Conservation (phyloP, 2,113 vertebrate species). For the Proteles cristata region DNA sequence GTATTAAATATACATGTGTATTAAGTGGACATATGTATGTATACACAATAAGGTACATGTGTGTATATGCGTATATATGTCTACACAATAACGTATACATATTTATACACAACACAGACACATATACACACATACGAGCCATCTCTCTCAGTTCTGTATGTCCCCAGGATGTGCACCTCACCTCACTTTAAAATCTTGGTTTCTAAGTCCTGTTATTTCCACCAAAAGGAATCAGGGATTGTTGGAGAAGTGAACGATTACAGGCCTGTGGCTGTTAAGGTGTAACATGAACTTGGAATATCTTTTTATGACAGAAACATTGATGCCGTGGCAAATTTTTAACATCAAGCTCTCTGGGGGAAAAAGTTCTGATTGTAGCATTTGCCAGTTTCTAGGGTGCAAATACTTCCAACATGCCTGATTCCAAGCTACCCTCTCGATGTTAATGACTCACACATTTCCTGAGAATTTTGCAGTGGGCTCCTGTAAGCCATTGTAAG, state of each 20-base stretch:
- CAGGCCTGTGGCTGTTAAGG: background rate
- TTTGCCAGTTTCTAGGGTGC: background rate
- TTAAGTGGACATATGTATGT: no score
- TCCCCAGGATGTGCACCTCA: background rate
- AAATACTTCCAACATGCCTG: background rate
- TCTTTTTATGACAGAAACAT: background rate
- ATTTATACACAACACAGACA: background rate
- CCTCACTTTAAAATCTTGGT: background rate
- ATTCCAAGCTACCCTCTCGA: background rate
- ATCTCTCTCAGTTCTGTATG: background rate
- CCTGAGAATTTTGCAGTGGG: background rate
- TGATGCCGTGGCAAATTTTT: background rate
- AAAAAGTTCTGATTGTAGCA: background rate
- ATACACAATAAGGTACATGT: no score
- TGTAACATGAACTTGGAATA: background rate
- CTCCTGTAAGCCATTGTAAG: background rate
- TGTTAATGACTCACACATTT: background rate
- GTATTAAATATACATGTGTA: no score
- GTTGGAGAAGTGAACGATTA: background rate
- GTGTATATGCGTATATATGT: background rate
- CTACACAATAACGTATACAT: background rate
- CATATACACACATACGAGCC: background rate
- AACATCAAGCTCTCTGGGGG: background rate
- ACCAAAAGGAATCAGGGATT: background rate
- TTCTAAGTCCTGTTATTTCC: background rate